Evolutionary conservation across 2,113 vertebrate genomes (phyloP).

Genomic region (Carlito syrichta): DNA sequence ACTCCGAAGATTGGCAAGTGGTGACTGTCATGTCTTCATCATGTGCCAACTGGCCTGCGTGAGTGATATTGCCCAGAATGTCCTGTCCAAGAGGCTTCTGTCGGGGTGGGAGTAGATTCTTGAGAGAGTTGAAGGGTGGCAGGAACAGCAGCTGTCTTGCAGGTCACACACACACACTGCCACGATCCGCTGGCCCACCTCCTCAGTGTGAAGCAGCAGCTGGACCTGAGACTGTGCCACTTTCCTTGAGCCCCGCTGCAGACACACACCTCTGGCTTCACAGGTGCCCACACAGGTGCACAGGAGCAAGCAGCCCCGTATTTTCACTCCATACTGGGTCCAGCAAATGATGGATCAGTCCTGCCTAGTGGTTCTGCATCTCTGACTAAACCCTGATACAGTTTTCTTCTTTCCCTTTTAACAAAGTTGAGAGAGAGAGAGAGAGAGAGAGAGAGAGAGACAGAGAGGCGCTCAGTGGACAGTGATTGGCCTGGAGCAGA

Average conservation of each 20-base stretch:
- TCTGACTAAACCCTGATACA: neutral
- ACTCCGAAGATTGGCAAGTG: neutral
- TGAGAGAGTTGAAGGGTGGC: neutral
- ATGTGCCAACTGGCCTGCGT: neutral
- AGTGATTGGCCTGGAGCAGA: neutral
- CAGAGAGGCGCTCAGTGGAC: neutral
- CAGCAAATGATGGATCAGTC: neutral
- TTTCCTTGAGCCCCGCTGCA: neutral
- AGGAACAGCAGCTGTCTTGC: neutral
- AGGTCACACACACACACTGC: neutral
- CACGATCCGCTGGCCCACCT: neutral
- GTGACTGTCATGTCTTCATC: neutral
- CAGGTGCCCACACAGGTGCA: rapidly evolving
- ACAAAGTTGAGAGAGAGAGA: neutral
- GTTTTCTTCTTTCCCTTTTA: neutral
- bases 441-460: neutral
- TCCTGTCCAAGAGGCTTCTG: neutral
- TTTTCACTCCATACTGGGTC: neutral
- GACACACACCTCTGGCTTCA: neutral
- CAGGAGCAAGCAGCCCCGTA: neutral
- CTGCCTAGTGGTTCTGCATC: neutral
- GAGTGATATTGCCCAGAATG: neutral
- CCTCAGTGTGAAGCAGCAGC: neutral
- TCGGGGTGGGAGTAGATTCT: neutral
- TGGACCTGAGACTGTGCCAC: rapidly evolving